phyloP scores from a whole-genome alignment of 2,888 invertebrate genomes.

The Rhagonycha fulva region DNA sequence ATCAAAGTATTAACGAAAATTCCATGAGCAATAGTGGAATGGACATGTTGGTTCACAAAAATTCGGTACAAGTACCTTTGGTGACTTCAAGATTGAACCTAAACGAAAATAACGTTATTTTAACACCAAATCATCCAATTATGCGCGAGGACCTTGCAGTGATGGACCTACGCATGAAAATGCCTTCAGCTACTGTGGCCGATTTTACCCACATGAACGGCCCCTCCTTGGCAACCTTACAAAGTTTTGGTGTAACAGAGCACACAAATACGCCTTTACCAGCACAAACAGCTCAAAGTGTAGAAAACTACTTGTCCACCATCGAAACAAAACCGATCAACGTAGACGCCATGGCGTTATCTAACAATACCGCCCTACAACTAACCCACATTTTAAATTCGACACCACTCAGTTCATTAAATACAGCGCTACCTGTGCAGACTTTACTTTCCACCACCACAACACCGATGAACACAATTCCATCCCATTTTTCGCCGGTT shows the following conservation, averaged over 20 bases:
- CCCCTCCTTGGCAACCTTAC: slow-evolving; percentile 60
- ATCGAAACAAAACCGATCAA: slow-evolving; percentile 51
- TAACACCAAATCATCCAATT: slow-evolving; percentile 10
- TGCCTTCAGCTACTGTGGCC: slow-evolving; percentile 58
- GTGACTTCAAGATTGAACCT: background rate
- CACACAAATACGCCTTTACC: slow-evolving; percentile 56
- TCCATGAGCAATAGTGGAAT: slow-evolving; percentile 49
- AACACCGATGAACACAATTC: slow-evolving; percentile 24
- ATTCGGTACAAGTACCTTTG: slow-evolving; percentile 12
- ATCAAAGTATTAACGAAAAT: slow-evolving; percentile 46
- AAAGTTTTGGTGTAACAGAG: slow-evolving; percentile 57
- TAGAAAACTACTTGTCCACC: slow-evolving; percentile 63
- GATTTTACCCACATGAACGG: slow-evolving; percentile 59
- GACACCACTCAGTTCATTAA: background rate
- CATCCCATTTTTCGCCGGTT: slow-evolving; percentile 8
- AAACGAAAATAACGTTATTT: background rate
- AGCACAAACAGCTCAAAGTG: slow-evolving; percentile 63
- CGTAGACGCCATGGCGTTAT: slow-evolving; percentile 10
- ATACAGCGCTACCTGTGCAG: slow-evolving; percentile 31
- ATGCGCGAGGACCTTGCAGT: slow-evolving; percentile 58
- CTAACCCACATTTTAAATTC: slow-evolving; percentile 17
- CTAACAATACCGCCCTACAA: slow-evolving; percentile 6
- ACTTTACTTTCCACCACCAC: slow-evolving; percentile 28
- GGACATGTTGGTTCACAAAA: slow-evolving; percentile 43
- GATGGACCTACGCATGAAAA: slow-evolving; percentile 74